A percentile compares a stretch with the other conserved stretches of the same genome.
phyloP scores from a whole-genome alignment of 2,888 invertebrate genomes.

The Mimachlamys varia region DNA sequence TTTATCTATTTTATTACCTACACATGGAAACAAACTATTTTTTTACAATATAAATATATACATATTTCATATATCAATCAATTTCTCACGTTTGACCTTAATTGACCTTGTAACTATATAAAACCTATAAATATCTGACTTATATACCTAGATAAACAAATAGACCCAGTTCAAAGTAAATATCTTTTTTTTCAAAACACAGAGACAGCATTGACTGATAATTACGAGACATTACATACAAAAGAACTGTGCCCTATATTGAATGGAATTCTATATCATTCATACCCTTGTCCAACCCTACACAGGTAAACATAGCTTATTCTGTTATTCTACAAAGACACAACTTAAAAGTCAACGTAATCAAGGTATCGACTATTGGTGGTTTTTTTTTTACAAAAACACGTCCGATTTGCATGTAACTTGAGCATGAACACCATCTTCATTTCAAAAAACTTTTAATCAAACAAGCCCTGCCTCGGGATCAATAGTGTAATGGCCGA shows the following conservation, averaged over 20 bases:
- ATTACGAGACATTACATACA: background rate
- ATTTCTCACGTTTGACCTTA: background rate
- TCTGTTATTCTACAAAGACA: background rate
- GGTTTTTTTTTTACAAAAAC: background rate
- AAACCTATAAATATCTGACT: background rate
- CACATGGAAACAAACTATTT: too few relatives aligned
- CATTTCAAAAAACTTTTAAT: conserved; percentile 22
- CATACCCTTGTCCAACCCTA: background rate
- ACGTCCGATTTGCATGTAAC: background rate
- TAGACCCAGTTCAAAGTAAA: background rate
- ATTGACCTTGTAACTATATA: background rate
- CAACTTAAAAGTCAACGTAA: background rate
- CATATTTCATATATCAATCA: background rate
- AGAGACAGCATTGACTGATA: background rate
- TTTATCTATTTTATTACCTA: too few relatives aligned
- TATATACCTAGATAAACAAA: background rate
- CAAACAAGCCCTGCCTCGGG: background rate
- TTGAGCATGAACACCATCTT: background rate
- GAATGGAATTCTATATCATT: background rate
- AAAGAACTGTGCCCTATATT: background rate
- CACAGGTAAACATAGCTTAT: background rate
- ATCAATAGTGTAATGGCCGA: background rate
- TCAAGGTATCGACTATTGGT: background rate
- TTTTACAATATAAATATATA: background rate
- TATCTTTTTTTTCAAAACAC: background rate